Base-by-base conservation (phyloP, 2,797 vertebrate genomes). In the Ispidina picta region DNA sequence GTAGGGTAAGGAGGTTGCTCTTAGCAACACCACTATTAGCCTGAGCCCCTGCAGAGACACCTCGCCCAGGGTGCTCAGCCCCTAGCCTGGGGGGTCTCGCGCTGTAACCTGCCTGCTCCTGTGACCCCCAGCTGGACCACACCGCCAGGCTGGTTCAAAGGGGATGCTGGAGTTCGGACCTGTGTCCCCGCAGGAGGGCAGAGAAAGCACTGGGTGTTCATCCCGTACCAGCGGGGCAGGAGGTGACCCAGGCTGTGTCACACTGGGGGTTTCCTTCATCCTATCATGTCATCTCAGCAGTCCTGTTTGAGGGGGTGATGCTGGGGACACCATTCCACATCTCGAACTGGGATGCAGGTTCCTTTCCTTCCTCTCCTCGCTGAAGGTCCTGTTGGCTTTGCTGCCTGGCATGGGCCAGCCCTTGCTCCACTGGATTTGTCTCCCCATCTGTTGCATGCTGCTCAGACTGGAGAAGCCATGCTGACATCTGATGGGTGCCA, bases 251-350 rank as follows among this genome's bases (percentile, higher is more conserved):
- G 43, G 13, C 52, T 59, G 49, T 58, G 56, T 55, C 9, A 9
- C 59, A 12, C 5, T 5, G 70, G n/a, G 41, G 7, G 48, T 74
- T 71, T 72, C 41, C 22, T 66, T 35, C 59, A 15, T 9, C 31
- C 18, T 55, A 8, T 23, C 1, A 2, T 0, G 2, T 43, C n/a
- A 55, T 35, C 35, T 16, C 51, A 16, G 28, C 0, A 0, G 20
- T 18, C 21, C 62, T 22, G 17, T 46, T 37, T 1, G 0, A 37
- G 12, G n/a, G n/a, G 29, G 10, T 5, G 6, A 23, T 29, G 66
- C 70, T 41, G 23, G 11, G 74, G 59, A 66, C 39, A 59, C 3
- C 0, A 3, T 5, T 28, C 58, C 0, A 1, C 10, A 28, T 39
- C 71, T 68, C 4, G 7, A 44, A 18, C 33, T 16, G 54, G 60